Conservation (phyloP, 1,140 invertebrate species). For the Vanessa atalanta region DNA sequence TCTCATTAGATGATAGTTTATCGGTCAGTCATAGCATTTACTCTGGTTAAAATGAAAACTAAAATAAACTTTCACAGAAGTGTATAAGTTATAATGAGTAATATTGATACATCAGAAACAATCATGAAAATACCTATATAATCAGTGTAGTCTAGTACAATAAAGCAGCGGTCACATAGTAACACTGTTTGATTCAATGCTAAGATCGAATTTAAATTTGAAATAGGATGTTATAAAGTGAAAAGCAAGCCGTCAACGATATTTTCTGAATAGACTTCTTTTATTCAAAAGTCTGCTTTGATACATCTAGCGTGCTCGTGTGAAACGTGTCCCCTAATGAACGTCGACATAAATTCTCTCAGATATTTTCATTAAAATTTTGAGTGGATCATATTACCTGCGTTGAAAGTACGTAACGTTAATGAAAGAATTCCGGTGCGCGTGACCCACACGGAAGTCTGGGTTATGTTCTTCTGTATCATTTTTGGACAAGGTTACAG, state of each 20-base stretch:
- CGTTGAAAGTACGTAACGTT: constrained; percentile 54
- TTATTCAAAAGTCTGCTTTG: constrained; percentile 25
- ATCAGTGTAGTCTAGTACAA: too few relatives aligned
- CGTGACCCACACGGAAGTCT: constrained; percentile 31
- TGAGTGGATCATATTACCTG: constrained; percentile 57
- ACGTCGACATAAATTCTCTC: constrained; percentile 59
- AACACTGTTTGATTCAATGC: neutral
- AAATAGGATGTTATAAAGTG: constrained; percentile 22
- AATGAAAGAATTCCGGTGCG: constrained; percentile 66
- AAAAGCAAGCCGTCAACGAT: constrained; percentile 21
- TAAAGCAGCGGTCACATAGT: neutral
- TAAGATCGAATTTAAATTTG: constrained; percentile 14
- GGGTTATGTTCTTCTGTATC: neutral
- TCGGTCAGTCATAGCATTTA: too few relatives aligned
- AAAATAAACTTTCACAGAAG: too few relatives aligned
- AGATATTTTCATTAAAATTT: constrained; percentile 74
- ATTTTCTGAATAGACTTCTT: constrained; percentile 28
- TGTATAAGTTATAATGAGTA: too few relatives aligned
- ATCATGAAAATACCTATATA: too few relatives aligned
- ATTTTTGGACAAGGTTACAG: neutral
- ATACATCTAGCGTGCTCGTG: constrained; percentile 30
- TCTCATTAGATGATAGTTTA: too few relatives aligned
- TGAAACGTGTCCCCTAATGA: constrained; percentile 54
- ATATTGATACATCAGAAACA: too few relatives aligned
- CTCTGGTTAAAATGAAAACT: too few relatives aligned